Conservation (phyloP, 1,140 invertebrate genomes). For the Antheraea mylitta region DNA sequence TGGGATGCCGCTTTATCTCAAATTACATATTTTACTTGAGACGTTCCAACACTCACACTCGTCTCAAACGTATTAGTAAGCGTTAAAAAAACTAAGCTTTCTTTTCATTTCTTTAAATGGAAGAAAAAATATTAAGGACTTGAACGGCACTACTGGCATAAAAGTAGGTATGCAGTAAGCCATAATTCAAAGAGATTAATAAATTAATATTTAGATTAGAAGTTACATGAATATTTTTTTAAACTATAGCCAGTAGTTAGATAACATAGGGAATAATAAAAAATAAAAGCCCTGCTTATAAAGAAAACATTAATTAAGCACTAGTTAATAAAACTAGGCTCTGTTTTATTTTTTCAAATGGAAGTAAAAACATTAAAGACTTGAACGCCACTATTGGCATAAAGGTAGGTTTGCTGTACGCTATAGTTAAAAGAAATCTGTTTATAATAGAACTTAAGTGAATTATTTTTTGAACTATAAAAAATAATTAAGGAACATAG, state of each 20-base stretch:
- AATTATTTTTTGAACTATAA: too few species aligned
- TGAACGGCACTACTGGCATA: not conserved
- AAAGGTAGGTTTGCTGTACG: conserved; percentile 10
- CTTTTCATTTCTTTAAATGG: not conserved
- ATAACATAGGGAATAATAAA: too few species aligned
- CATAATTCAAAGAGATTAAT: not conserved
- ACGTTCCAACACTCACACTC: conserved; percentile 42
- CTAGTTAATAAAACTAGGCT: conserved; percentile 17
- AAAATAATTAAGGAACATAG: too few species aligned
- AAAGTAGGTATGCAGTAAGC: not conserved
- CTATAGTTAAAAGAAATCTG: not conserved
- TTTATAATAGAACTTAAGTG: too few species aligned
- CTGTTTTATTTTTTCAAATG: not conserved
- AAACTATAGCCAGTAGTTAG: too few species aligned
- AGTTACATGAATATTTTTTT: too few species aligned
- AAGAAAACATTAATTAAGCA: too few species aligned
- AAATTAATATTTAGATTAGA: too few species aligned
- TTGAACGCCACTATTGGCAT: too few species aligned
- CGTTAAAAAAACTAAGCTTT: conserved; percentile 18
- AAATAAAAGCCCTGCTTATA: too few species aligned
- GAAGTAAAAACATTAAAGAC: conserved; percentile 4
- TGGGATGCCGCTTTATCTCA: conserved; percentile 74
- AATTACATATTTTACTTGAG: conserved; percentile 78
- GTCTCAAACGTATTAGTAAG: conserved; percentile 35
- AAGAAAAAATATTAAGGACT: conserved; percentile 5